These are phyloP conservation scores for Sisor rabdophorus DNA, from an alignment of 2,113 vertebrate genomes.

Conservation along the genomic window DNA sequence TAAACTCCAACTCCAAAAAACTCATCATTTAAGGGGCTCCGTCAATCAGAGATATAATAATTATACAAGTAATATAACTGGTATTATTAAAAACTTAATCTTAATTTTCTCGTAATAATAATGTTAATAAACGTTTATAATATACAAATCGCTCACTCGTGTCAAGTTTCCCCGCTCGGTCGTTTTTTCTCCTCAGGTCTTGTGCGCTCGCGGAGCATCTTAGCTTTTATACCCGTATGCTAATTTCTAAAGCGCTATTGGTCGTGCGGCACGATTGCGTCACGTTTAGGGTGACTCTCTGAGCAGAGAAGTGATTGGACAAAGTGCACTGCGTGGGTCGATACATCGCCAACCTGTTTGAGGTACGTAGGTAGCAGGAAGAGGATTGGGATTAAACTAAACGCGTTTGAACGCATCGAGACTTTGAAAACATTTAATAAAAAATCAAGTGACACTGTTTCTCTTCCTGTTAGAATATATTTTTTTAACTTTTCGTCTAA, in stretches of 20 bases:
- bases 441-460: neutral
- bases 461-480: too few relatives aligned
- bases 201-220: neutral
- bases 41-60: too few relatives aligned
- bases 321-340: conserved; percentile 12
- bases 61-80: too few relatives aligned
- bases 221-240: conserved; percentile 57
- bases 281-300: neutral
- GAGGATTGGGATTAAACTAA: neutral
- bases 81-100: too few relatives aligned
- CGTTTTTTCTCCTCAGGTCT: neutral
- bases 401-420: neutral
- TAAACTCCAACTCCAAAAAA: too few relatives aligned
- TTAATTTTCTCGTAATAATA: neutral
- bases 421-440: neutral
- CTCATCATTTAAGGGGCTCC: too few relatives aligned
- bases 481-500: too few relatives aligned
- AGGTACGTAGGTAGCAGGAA: neutral
- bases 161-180: neutral
- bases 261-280: conserved; percentile 31
- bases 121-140: neutral
- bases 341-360: neutral
- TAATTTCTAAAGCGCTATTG: conserved; percentile 62
- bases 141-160: neutral
- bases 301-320: neutral